These are phyloP conservation scores for Antechinus stuartii DNA, from an alignment of 2,113 vertebrate genomes.

Conservation along the genomic window DNA sequence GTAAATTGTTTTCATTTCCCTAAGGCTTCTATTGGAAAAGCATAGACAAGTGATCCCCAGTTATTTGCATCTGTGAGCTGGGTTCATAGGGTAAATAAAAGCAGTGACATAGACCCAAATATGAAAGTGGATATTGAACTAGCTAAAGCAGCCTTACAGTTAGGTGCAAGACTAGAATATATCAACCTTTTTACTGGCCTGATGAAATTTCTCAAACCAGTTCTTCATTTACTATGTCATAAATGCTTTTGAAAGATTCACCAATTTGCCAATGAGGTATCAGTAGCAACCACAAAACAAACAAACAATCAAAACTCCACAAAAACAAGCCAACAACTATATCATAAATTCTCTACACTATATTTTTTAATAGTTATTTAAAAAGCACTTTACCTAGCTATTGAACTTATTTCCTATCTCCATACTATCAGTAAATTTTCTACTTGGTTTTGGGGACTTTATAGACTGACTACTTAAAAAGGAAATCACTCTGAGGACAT, in stretches of 20 bases:
- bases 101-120: neutral
- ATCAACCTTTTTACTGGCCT: neutral
- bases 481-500: conserved; percentile 16
- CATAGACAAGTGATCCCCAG: neutral
- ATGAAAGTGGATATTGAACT: neutral
- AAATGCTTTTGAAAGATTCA: neutral
- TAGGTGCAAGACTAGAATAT: neutral
- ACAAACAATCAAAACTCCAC: neutral
- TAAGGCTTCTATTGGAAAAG: neutral
- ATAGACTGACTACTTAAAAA: conserved; percentile 36
- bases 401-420: conserved; percentile 38
- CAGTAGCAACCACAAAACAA: neutral
- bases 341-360: neutral
- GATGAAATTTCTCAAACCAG: neutral
- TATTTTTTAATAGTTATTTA: conserved; percentile 33
- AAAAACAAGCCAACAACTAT: neutral
- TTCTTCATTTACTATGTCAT: neutral
- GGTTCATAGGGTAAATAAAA: neutral
- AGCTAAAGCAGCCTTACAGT: neutral
- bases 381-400: conserved; percentile 36
- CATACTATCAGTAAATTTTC: conserved; percentile 37
- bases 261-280: neutral
- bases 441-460: conserved; percentile 9
- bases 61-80: neutral
- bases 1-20: neutral